Base-by-base conservation (phyloP, 2,888 invertebrate species). In the Chydorus sphaericus region DNA sequence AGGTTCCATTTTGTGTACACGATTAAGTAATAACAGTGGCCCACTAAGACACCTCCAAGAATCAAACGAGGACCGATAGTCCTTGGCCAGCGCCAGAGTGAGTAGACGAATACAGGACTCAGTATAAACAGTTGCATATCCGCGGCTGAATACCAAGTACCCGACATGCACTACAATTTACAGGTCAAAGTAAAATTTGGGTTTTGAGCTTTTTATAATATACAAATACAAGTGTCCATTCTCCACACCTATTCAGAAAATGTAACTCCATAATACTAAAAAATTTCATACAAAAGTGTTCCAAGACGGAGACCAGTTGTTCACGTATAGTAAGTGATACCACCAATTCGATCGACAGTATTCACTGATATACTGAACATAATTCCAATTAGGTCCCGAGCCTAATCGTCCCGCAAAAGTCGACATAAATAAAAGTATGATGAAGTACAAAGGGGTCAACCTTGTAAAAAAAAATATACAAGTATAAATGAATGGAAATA, bases 111-210 rank as follows among this genome's bases (percentile, higher is more conserved):
- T n/a, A 61, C 20, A 1, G 61, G 59, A 2, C 58, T 39, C 6
- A 60, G 11, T 11, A 60, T 26, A 33, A 57, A 61, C 30, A 61
- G 57, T 36, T 59, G 59, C 56, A 60, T 57, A 38, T 61, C 61
- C 20, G 33, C 74, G 4, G 77, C 72, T 37, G 82, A 70, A 63
- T 81, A 82, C 82, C 82, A 82, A 0, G 82, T 80, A 67, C 82
- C 81, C 68, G 81, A 82, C 81, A 82, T 82, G 62, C 81, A 82
- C 81, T 81, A 20, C n/a, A n/a, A n/a, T n/a, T n/a, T n/a, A n/a
- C n/a, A n/a, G n/a, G n/a, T n/a, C n/a, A n/a, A n/a, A n/a, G n/a
- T n/a, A n/a, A n/a, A n/a, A n/a, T n/a, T n/a, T n/a, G n/a, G n/a
- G n/a, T n/a, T n/a, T n/a, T n/a, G n/a, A n/a, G n/a, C n/a, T n/a